Evolutionary conservation across 2,113 vertebrate genomes (phyloP), one percentile per base, ranked within the genome.

Genomic region (Festucalex cinctus): DNA sequence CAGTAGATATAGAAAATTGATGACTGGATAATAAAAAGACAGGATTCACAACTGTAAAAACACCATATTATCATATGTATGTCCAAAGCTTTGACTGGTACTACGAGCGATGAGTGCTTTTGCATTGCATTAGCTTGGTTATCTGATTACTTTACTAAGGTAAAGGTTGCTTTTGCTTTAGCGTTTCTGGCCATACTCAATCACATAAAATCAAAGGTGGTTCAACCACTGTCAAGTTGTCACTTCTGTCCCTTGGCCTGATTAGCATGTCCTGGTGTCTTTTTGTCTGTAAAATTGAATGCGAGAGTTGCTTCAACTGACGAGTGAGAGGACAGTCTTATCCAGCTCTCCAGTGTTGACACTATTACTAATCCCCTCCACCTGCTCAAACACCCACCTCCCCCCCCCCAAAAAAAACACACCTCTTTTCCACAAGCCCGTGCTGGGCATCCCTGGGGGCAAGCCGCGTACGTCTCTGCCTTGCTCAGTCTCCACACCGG

Each of bases 361-460:
- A 90, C 88, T 95, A 89, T 86, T 90, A 88, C 94, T 99, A 98
- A 99, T 99, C 95, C 96, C 92, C 94, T 95, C 95, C 94, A 97
- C 95, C 95, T 98, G 95, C 94, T 97, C 95, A 98, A 99, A 98
- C 94, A 92, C 73, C 75, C 83, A 83, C 85, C 89, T 77, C 78
- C 64, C 32, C 26, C 28, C n/a, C n/a, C n/a, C n/a, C n/a, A n/a
- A n/a, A 20, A 76, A 88, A 91, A 89, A 78, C 83, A 85, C 89
- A 87, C 77, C 86, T 82, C 86, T 88, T 82, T 80, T 80, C 84
- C 73, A 78, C 85, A 75, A 72, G 78, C 80, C 89, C 82, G 83
- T 77, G 82, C 73, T 39, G 83, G 87, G 76, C 71, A 72, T 84
- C 85, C 89, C 90, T 76, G 74, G 82, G 88, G 89, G 85, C 87